Percentiles rank a stretch among this genome's conserved stretches.
These are phyloP conservation scores for Halichoerus grypus DNA, from an alignment of 2,113 vertebrate species.

Conservation along the genomic window DNA sequence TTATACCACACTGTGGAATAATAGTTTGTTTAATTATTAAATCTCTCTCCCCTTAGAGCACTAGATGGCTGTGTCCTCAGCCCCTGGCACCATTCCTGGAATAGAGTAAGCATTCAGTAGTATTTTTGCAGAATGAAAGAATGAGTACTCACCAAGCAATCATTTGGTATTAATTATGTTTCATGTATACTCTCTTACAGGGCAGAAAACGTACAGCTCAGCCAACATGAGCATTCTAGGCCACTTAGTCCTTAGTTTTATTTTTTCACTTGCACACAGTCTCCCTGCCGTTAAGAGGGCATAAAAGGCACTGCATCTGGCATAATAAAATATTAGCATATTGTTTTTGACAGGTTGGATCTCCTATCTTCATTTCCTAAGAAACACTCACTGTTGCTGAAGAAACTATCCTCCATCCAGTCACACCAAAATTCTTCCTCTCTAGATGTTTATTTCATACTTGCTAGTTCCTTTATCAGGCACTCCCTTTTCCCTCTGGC, in stretches of 20 bases:
- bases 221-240: neutral
- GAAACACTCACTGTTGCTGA: slow-evolving; percentile 7
- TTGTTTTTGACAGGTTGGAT: neutral
- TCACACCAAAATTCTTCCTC: slow-evolving; percentile 1
- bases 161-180: slow-evolving; percentile 23
- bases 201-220: slow-evolving; percentile 15
- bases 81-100: neutral
- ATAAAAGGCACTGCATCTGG: neutral
- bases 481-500: neutral
- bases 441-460: neutral
- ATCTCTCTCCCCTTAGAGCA: slow-evolving; percentile 45
- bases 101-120: neutral
- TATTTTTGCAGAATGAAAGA: slow-evolving; percentile 51
- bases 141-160: slow-evolving; percentile 23
- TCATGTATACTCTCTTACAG: neutral
- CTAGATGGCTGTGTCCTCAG: neutral
- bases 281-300: neutral
- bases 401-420: neutral
- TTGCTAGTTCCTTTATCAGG: slow-evolving; percentile 17
- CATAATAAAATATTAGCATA: neutral
- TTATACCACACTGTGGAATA: neutral
- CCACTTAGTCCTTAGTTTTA: neutral
- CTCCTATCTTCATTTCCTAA: neutral
- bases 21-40: slow-evolving; percentile 51
- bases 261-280: neutral